Conservation (phyloP, 2,888 invertebrate species). For the Dendrolimus houi region DNA sequence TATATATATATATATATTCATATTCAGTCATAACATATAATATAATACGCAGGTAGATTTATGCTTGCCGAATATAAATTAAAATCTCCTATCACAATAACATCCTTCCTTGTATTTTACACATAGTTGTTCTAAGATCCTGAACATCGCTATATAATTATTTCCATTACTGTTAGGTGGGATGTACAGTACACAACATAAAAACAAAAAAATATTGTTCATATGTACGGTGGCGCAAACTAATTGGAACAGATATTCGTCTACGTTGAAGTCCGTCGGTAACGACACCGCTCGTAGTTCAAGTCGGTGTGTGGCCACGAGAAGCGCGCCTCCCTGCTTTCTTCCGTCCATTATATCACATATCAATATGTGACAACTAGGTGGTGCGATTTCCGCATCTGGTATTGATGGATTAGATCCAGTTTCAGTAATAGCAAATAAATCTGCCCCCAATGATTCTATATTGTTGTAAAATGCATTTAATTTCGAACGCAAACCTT, state of each 20-base stretch:
- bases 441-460: too few relatives aligned
- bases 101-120: constrained; percentile 6
- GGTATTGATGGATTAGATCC: constrained; percentile 5
- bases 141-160: constrained; percentile 8
- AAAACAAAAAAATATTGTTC: constrained; percentile 9
- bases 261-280: constrained; percentile 1
- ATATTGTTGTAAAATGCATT: too few relatives aligned
- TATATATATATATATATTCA: too few relatives aligned
- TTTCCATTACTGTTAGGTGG: constrained; percentile 4
- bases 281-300: not conserved
- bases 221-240: constrained; percentile 5
- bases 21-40: too few relatives aligned
- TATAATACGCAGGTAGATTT: not conserved
- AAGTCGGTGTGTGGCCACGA: not conserved
- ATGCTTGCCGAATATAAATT: constrained; percentile 4
- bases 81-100: constrained; percentile 9
- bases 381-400: constrained; percentile 4
- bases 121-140: constrained; percentile 9
- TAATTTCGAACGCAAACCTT: too few relatives aligned
- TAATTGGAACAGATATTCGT: constrained; percentile 6
- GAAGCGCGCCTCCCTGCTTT: constrained; percentile 5
- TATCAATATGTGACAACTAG: constrained; percentile 1
- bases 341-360: constrained; percentile 5
- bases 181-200: constrained; percentile 7
- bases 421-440: too few relatives aligned